These are phyloP conservation scores for Alviniconcha strummeri DNA, from an alignment of 2,888 invertebrate genomes.

Conservation along the genomic window DNA sequence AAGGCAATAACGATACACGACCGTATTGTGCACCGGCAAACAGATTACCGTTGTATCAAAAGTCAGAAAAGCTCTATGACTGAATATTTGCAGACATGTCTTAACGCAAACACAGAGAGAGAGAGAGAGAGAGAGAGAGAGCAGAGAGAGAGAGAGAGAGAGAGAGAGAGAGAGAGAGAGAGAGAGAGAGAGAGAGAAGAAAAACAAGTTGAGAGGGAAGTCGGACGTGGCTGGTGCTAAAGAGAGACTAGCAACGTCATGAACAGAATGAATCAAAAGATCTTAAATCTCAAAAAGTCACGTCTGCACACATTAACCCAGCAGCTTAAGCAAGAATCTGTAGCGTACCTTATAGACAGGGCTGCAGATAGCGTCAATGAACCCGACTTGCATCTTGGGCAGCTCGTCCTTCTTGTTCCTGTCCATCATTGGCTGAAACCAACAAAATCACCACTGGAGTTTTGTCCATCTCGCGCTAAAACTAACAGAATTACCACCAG, in stretches of 20 bases:
- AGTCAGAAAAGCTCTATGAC: no score
- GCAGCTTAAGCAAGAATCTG: no score
- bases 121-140: neutral
- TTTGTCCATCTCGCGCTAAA: neutral
- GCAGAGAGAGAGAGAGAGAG: constrained; percentile 4
- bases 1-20: no score
- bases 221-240: neutral
- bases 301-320: no score
- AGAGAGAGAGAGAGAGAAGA: neutral
- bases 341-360: constrained; percentile 70
- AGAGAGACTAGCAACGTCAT: no score
- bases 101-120: neutral
- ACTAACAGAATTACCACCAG: neutral
- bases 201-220: neutral
- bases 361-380: constrained; percentile 85
- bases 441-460: no score
- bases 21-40: no score
- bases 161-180: constrained; percentile 11
- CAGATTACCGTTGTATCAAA: no score
- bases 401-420: constrained; percentile 70
- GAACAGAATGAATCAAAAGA: no score
- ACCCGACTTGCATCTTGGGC: constrained; percentile 79
- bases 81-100: no score
- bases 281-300: no score
- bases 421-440: constrained; percentile 70